Percentiles rank a stretch among this genome's conserved stretches.
Conservation (phyloP, 2,888 invertebrate genomes). For the Andrena haemorrhoa region DNA sequence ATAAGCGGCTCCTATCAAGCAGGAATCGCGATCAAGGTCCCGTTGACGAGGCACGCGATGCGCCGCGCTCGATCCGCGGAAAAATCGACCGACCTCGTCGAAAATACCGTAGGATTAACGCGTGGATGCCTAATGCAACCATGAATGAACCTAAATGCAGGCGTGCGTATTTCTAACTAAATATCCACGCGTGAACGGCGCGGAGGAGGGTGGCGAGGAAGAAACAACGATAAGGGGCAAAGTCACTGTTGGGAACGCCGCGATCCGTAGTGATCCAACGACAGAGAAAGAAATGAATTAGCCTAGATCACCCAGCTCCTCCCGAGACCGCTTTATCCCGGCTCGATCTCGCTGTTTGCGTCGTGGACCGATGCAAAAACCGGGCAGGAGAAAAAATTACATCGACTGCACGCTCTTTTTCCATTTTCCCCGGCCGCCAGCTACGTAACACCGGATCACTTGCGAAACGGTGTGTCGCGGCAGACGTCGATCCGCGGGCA, state of each 20-base stretch:
- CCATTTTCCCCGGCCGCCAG: constrained; percentile 17
- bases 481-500: constrained; percentile 65
- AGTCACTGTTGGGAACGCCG: neutral
- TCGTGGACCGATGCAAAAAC: neutral
- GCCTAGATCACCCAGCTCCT: constrained; percentile 56
- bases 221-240: neutral
- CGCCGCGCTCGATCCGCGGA: constrained; percentile 63
- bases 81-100: constrained; percentile 58
- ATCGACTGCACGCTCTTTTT: constrained; percentile 2
- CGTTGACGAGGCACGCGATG: constrained; percentile 70
- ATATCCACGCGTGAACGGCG: constrained; percentile 14
- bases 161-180: constrained; percentile 9
- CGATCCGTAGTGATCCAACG: constrained; percentile 34
- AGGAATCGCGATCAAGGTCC: constrained; percentile 30
- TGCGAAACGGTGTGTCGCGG: constrained; percentile 60
- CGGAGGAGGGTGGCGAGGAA: neutral
- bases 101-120: constrained; percentile 71
- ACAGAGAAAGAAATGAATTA: constrained; percentile 50
- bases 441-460: constrained; percentile 62
- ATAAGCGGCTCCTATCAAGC: constrained; percentile 34
- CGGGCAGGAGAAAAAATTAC: constrained; percentile 7
- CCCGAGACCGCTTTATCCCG: neutral
- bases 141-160: constrained; percentile 72
- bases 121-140: constrained; percentile 75
- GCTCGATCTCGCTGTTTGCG: neutral